A percentile compares a stretch with the other conserved stretches of the same genome.
Evolutionary conservation across 2,113 vertebrate species (phyloP).

Genomic region (Thalassoma bifasciatum): DNA sequence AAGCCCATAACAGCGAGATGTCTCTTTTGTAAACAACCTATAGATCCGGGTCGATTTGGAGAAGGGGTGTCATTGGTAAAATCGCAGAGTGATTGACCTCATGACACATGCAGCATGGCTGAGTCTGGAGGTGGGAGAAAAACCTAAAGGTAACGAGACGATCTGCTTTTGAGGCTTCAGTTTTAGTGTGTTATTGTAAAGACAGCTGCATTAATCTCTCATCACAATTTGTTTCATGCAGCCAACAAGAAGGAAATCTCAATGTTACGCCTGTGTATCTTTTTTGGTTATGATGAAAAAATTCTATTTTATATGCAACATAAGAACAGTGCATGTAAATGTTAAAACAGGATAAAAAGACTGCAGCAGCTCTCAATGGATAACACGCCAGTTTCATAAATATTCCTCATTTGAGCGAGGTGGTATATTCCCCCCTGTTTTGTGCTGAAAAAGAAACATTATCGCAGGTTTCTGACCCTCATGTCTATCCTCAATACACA

Average conservation of each 20-base stretch:
- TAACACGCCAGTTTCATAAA: constrained; percentile 29
- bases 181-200: background rate
- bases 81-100: constrained; percentile 45
- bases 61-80: constrained; percentile 25
- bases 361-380: background rate
- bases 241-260: constrained; percentile 14
- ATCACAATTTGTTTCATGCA: background rate
- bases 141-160: background rate
- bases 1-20: constrained; percentile 15
- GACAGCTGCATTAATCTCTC: background rate
- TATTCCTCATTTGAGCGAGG: background rate
- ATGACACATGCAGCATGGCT: constrained; percentile 1
- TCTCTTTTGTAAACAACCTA: constrained; percentile 40
- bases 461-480: constrained; percentile 43
- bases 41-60: constrained; percentile 44
- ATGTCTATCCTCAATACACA: constrained; percentile 40
- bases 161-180: background rate
- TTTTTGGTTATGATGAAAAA: background rate
- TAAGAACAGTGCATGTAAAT: constrained; percentile 12
- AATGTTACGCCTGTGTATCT: background rate
- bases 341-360: constrained; percentile 9
- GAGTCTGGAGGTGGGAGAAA: background rate
- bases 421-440: constrained; percentile 33
- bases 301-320: background rate
- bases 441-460: constrained; percentile 24